Evolutionary conservation across 2,113 vertebrate species (phyloP), one percentile per base, ranked within the genome.

Genomic region (Rhizomys pruinosus): DNA sequence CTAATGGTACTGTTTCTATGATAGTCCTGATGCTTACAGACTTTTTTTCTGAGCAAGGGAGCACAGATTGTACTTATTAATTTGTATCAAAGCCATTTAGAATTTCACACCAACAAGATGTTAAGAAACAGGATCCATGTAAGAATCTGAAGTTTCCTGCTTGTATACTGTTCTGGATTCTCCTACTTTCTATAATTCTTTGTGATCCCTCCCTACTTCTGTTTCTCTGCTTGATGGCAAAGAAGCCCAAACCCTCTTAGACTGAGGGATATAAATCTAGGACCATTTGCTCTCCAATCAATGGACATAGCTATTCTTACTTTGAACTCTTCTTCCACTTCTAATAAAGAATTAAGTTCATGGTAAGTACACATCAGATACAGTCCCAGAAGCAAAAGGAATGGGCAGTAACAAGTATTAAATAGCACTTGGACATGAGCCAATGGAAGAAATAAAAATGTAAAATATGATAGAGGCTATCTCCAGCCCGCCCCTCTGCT

Each of bases 361-460:
- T 17, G 10, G 92, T 88, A 84, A 55, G 64, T 76, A 23, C 37
- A 82, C 42, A 47, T 64, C 74, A 87, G 73, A 72, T 78, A 32
- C 39, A 47, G 52, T 72, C 55, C 42, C 84, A 77, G 85, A 86
- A 90, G 92, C 93, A 94, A 96, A 92, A 57, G 71, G 90, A 87
- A 63, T 52, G 44, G 80, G 78, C 69, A 34, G 61, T 47, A 57
- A 84, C 77, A 34, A 66, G 61, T 84, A 76, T 90, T 94, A 92
- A 92, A 92, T 87, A 92, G 71, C 84, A 80, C 84, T 82, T 88
- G 86, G 84, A 86, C 42, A 68, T 20, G 63, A 72, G 89, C 86
- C 89, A 93, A 27, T 92, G 86, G 95, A 95, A 95, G 89, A 96
- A 96, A 92, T 93, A 89, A 94, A 92, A 84, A 86, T 72, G 34